These are phyloP conservation scores for Scaptomyza parva DNA, from an alignment of 2,888 invertebrate genomes.

Conservation along the genomic window DNA sequence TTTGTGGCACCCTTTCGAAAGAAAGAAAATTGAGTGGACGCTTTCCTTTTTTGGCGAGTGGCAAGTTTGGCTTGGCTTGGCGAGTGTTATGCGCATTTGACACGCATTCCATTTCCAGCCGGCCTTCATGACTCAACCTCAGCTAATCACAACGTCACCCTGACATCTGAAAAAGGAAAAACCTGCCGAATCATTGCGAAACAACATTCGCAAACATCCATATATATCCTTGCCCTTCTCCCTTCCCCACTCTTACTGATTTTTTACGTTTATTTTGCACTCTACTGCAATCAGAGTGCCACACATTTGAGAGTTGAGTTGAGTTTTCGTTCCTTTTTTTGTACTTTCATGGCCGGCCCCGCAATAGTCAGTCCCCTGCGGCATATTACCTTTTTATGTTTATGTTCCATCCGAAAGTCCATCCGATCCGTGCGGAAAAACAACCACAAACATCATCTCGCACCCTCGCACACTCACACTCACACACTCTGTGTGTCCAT, in stretches of 20 bases:
- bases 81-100: constrained; percentile 47
- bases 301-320: constrained; percentile 45
- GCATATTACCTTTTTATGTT: constrained; percentile 78
- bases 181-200: constrained; percentile 73
- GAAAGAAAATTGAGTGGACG: constrained; percentile 36
- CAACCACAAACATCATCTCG: constrained; percentile 25
- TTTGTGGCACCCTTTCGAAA: constrained; percentile 23
- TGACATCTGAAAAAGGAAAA: constrained; percentile 13
- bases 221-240: constrained; percentile 12
- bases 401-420: constrained; percentile 53
- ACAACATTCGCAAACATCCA: constrained; percentile 41
- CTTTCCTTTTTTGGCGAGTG: background rate
- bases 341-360: constrained; percentile 7
- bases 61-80: background rate
- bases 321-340: background rate
- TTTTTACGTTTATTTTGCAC: constrained; percentile 60
- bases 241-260: constrained; percentile 15
- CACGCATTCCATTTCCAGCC: constrained; percentile 45
- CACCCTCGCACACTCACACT: background rate
- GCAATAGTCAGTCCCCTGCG: constrained; percentile 66
- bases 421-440: constrained; percentile 50
- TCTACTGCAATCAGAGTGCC: constrained; percentile 73
- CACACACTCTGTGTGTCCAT: background rate
- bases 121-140: constrained; percentile 2
- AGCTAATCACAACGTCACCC: constrained; percentile 62